Evolutionary conservation across 2,888 invertebrate genomes (phyloP), one percentile per base, ranked within the genome.

Genomic region (Malthinus flaveolus): DNA sequence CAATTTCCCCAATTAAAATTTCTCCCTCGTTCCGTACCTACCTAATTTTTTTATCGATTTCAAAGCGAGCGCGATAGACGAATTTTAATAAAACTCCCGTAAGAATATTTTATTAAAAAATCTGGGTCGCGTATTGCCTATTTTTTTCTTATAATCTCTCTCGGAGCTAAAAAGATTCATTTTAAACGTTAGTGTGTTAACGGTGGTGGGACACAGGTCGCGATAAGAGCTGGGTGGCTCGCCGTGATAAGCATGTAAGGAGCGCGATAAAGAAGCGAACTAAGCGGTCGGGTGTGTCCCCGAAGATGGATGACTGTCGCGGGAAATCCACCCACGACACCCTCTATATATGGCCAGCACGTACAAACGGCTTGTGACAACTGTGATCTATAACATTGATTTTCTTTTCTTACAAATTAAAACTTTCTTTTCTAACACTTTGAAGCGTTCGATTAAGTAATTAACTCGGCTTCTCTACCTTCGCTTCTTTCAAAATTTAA

Each of bases 231-330:
- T 67, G 71, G 72, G 67, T 67, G 67, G 65, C 61, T 66, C 72
- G 66, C 67, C 78, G 78, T 78, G 78, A 78, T 78, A 77, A 75
- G 78, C 77, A 78, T 78, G 71, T 76, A 74, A 78, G 75, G 65
- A 70, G 73, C 72, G 73, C 72, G 75, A 77, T 76, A 76, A 75
- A 73, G 70, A 75, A 71, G 68, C 62, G 63, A 67, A 67, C 67
- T 76, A 78, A 78, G 76, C 77, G 76, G 71, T 72, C 73, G 75
- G 77, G 78, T 74, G 75, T 78, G 78, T 77, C 77, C 74, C 77
- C 73, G 71, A 78, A 78, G 78, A 78, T 78, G 77, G 76, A 78
- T 78, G 71, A 73, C 77, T 77, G 78, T 78, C 78, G 75, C 76
- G 78, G 78, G 78, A 78, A 78, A 78, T 78, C 75, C 78, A 78